phyloP scores from a whole-genome alignment of 2,113 vertebrate genomes.

The Suricata suricatta region DNA sequence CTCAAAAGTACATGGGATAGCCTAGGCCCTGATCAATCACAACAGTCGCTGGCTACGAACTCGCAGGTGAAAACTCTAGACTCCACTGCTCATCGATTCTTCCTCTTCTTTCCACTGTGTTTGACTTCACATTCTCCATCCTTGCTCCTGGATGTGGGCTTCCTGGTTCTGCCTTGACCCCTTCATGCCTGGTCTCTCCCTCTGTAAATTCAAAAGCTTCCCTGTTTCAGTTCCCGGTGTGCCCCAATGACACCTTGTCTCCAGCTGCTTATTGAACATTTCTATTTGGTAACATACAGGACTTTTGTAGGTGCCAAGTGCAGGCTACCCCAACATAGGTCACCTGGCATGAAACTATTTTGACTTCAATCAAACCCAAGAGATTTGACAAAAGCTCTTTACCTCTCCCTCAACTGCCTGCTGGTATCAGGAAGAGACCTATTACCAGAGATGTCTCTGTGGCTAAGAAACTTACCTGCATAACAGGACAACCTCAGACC shows the following conservation, averaged over 20 bases:
- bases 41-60: not conserved
- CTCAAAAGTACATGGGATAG: not conserved
- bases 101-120: not conserved
- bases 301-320: not conserved
- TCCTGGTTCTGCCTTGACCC: not conserved
- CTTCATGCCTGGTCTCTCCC: not conserved
- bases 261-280: not conserved
- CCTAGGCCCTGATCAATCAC: not conserved
- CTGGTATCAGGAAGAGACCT: not conserved
- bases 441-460: not conserved
- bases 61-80: not conserved
- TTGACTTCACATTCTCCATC: not conserved
- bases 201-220: not conserved
- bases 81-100: rapidly evolving
- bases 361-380: not conserved
- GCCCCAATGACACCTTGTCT: not conserved
- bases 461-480: not conserved
- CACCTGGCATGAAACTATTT: not conserved
- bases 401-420: not conserved
- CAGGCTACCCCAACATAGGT: not conserved
- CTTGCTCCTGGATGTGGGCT: not conserved
- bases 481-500: not conserved
- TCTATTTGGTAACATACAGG: not conserved
- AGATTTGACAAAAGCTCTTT: not conserved
- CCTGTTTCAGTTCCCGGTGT: not conserved